Evolutionary conservation across 2,888 invertebrate genomes (phyloP).

Genomic region (Quadroppia sp.): DNA sequence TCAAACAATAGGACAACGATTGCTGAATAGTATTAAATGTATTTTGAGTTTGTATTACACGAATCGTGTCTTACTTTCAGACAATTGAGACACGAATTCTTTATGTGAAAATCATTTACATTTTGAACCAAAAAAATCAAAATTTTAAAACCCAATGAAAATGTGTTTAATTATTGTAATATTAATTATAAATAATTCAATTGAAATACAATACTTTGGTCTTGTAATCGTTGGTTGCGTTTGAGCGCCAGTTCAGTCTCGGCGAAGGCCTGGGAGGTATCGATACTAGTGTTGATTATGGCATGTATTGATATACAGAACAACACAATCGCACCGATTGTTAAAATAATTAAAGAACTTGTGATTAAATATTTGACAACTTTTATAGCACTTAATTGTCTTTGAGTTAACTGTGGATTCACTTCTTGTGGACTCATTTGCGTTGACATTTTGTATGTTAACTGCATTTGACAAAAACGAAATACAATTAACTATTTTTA

Average conservation of each 20-base stretch:
- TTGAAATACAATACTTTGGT: not conserved
- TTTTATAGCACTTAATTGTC: conserved; percentile 9
- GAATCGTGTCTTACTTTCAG: not conserved
- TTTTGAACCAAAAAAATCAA: not conserved
- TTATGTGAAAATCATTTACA: not conserved
- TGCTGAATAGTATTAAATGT: not conserved
- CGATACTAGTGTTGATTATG: not conserved
- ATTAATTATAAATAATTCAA: not conserved
- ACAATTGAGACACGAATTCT: not conserved
- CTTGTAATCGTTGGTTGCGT: not conserved
- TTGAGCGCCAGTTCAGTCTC: not conserved
- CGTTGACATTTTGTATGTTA: not conserved
- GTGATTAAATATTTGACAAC: not conserved
- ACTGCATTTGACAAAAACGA: not conserved
- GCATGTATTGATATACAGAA: not conserved
- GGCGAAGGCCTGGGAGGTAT: not conserved
- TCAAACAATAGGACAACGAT: not conserved
- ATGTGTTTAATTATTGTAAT: not conserved
- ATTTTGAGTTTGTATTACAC: not conserved
- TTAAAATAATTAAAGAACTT: not conserved
- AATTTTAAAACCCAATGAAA: not conserved
- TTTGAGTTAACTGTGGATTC: not conserved
- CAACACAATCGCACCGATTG: not conserved
- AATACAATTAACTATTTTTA: not conserved
- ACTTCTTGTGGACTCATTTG: not conserved